Evolutionary conservation across 2,113 vertebrate genomes (phyloP), one percentile per base, ranked within the genome.

Genomic region (Bubo bubo): DNA sequence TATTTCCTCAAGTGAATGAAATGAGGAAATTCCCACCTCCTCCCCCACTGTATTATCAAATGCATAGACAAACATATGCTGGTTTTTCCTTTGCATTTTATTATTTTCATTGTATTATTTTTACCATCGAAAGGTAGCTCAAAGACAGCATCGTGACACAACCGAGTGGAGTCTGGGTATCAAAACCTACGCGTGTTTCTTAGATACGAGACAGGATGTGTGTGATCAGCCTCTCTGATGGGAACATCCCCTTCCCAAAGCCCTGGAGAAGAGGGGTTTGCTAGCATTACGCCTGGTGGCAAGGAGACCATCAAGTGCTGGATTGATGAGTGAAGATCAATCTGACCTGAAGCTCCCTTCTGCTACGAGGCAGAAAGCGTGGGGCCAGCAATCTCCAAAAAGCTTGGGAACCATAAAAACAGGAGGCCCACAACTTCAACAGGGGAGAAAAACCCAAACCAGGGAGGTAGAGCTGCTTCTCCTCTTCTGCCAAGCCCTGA

Each of bases 321-420:
- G 41, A 56, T 2, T 58, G 35, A 35, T 27, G 17, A 55, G 30
- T 1, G 0, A 52, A 41, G 39, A 59, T 12, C 26, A 22, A 3
- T 17, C n/a, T 24, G 47, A 17, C 12, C 32, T 12, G 12, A 79
- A 55, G 49, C 20, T 79, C 58, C 49, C 8, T 34, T 15, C 12
- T 9, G 55, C 5, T 0, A 28, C 2, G 5, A 81, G 37, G 52
- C 20, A 24, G 24, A 17, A 37, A n/a, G 28, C 0, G 0, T 5
- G 39, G 47, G 53, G 62, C n/a, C 18, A 28, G 30, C 4, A 24
- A 62, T 10, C 8, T 41, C 67, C 4, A 3, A 68, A 56, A 60
- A 73, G 4, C 11, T 2, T 3, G 7, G 30, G n/a, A 41, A 74
- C 59, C 34, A 23, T 8, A 14, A 84, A n/a, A 73, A 2, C 1